A percentile compares a stretch with the other conserved stretches of the same genome.
These are phyloP conservation scores for Brachyalestes nurse DNA, from an alignment of 2,797 vertebrate genomes.

Conservation along the genomic window DNA sequence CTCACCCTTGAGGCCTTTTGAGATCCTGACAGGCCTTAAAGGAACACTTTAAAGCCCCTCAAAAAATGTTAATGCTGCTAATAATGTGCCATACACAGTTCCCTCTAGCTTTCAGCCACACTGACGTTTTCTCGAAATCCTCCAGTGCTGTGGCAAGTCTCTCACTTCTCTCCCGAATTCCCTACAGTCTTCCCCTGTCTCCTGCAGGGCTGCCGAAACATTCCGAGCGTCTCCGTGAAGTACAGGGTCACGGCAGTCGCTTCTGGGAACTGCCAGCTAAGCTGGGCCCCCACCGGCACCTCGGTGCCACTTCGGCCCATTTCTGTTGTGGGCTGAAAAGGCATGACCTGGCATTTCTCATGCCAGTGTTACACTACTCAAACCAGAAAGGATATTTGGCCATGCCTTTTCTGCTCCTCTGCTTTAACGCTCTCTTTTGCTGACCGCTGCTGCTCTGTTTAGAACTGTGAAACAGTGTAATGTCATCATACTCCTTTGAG, in stretches of 20 bases:
- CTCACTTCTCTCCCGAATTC: slow-evolving; percentile 22
- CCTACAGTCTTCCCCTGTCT: slow-evolving; percentile 10
- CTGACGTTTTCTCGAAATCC: background rate
- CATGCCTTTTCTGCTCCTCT: background rate
- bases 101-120: background rate
- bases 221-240: slow-evolving; percentile 48
- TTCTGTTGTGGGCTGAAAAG: slow-evolving; percentile 45
- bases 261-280: slow-evolving; percentile 46
- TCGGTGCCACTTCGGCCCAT: slow-evolving; percentile 37
- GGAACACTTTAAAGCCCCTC: background rate
- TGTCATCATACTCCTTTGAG: background rate
- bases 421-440: background rate
- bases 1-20: slow-evolving; percentile 7
- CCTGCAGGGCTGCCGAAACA: slow-evolving; percentile 42
- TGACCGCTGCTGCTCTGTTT: background rate
- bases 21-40: slow-evolving; percentile 7
- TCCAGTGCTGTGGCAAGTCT: background rate
- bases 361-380: slow-evolving; percentile 36
- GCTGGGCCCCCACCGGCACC: slow-evolving; percentile 47
- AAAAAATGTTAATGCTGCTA: background rate
- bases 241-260: slow-evolving; percentile 13
- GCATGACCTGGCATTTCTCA: slow-evolving; percentile 47
- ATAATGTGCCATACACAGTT: background rate
- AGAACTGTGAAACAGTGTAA: background rate
- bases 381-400: slow-evolving; percentile 10